phyloP scores from a whole-genome alignment of 1,140 invertebrate species.

The Drosophila asahinai region DNA sequence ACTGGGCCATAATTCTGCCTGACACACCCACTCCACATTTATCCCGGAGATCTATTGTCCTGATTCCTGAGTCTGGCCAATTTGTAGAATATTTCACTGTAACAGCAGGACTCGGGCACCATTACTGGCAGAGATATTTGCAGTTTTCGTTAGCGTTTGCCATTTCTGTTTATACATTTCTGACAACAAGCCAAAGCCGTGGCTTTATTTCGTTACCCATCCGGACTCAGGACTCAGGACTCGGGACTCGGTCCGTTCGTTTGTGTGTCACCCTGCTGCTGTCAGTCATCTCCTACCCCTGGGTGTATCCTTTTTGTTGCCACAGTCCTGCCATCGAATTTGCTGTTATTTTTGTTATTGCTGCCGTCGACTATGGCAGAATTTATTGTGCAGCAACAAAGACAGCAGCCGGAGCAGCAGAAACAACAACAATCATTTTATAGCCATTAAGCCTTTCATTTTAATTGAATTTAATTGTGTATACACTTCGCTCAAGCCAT shows the following conservation, averaged over 20 bases:
- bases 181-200: conserved; percentile 48
- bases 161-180: conserved; percentile 50
- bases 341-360: conserved; percentile 17
- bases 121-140: conserved; percentile 48
- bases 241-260: conserved; percentile 9
- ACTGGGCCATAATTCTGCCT: conserved; percentile 31
- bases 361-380: conserved; percentile 47
- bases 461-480: conserved; percentile 82
- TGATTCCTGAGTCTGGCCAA: conserved; percentile 47
- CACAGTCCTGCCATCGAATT: conserved; percentile 35
- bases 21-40: conserved; percentile 17
- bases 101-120: conserved; percentile 13
- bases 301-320: conserved; percentile 23
- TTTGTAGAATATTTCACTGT: conserved; percentile 64
- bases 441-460: conserved; percentile 75
- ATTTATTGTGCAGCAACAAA: conserved; percentile 53
- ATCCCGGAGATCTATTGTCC: conserved; percentile 44
- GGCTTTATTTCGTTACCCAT: conserved; percentile 31
- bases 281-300: conserved; percentile 23
- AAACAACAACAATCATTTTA: conserved; percentile 70
- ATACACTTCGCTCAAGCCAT: conserved; percentile 54
- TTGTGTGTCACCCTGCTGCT: conserved; percentile 20
- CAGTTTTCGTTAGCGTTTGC: conserved; percentile 57
- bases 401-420: neutral
- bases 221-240: conserved; percentile 14